phyloP scores from a whole-genome alignment of 2,797 vertebrate genomes.

The Heterohyrax brucei region DNA sequence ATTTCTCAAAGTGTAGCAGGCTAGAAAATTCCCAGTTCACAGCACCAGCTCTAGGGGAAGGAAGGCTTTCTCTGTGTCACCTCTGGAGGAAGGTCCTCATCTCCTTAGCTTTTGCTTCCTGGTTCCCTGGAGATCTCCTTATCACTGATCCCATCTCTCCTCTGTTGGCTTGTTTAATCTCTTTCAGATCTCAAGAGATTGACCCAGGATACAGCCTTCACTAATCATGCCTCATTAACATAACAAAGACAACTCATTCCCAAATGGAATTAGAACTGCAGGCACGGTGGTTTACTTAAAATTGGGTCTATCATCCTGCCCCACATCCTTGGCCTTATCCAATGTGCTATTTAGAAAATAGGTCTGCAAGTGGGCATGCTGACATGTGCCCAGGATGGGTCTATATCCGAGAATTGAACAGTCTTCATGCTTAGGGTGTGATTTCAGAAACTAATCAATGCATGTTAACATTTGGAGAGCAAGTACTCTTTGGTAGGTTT shows the following conservation, averaged over 20 bases:
- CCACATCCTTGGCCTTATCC: background rate
- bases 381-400: background rate
- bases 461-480: background rate
- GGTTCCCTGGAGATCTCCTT: background rate
- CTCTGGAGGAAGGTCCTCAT: background rate
- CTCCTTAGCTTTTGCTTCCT: background rate
- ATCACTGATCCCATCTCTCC: background rate
- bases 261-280: background rate
- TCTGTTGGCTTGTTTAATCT: background rate
- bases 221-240: background rate
- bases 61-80: background rate
- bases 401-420: background rate
- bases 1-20: background rate
- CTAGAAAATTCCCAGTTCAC: background rate
- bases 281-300: background rate
- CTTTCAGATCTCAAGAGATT: background rate
- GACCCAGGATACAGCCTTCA: background rate
- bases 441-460: background rate
- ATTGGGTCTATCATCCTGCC: background rate
- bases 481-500: background rate
- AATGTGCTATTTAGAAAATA: slow-evolving; percentile 39
- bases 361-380: background rate
- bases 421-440: background rate
- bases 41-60: background rate
- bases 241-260: background rate